These are phyloP conservation scores for Metellina segmentata DNA, from an alignment of 2,888 invertebrate species.

Conservation along the genomic window DNA sequence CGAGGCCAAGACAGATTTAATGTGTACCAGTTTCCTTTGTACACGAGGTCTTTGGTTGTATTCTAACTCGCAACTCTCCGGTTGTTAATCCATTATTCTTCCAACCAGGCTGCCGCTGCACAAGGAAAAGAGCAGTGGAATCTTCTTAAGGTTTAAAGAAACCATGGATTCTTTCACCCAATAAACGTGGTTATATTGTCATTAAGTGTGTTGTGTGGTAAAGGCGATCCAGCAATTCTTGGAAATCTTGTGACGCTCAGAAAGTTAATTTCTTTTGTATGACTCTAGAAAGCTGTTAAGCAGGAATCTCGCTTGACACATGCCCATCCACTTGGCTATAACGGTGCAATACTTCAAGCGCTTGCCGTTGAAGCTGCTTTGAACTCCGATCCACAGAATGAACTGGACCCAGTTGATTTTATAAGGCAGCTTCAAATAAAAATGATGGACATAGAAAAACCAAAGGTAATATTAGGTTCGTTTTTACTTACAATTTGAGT, in stretches of 20 bases:
- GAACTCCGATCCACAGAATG: constrained; percentile 81
- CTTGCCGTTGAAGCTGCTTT: constrained; percentile 84
- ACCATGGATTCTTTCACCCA: too few relatives aligned
- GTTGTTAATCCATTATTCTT: too few relatives aligned
- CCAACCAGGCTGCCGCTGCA: too few relatives aligned
- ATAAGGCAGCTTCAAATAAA: constrained; percentile 83
- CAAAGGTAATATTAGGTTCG: constrained; percentile 76
- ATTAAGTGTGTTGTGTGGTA: too few relatives aligned
- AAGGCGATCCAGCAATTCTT: background rate
- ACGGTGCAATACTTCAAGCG: constrained; percentile 82
- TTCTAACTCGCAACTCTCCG: too few relatives aligned
- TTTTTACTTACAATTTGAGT: background rate
- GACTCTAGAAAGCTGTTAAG: constrained; percentile 37
- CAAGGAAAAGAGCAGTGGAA: too few relatives aligned
- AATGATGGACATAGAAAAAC: constrained; percentile 82
- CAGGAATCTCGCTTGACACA: constrained; percentile 85
- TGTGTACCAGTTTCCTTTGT: too few relatives aligned
- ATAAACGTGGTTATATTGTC: too few relatives aligned
- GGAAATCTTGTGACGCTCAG: background rate
- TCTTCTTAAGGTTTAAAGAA: too few relatives aligned
- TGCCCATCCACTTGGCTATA: constrained; percentile 81
- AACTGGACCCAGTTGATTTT: constrained; percentile 83
- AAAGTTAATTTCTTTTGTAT: too few relatives aligned
- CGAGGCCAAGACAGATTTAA: too few relatives aligned
- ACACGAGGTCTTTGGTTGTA: too few relatives aligned